Conservation (phyloP, 2,888 invertebrate genomes). For the Platypus cylindrus region DNA sequence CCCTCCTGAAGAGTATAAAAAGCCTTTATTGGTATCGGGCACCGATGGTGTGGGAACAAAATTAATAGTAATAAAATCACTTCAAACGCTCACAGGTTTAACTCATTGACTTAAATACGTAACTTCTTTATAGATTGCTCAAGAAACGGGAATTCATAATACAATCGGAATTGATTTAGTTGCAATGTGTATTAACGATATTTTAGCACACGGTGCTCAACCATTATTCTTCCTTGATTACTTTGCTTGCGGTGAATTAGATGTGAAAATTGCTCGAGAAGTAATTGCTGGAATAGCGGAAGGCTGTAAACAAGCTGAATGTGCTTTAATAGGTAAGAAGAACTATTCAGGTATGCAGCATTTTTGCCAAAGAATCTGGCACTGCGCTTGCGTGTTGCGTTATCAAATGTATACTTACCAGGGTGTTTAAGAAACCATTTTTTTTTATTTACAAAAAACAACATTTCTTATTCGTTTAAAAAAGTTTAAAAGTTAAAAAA, state of each 20-base stretch:
- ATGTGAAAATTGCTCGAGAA: slow-evolving; percentile 60
- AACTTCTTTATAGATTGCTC: slow-evolving; percentile 73
- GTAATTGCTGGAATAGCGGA: slow-evolving; percentile 80
- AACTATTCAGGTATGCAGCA: background rate
- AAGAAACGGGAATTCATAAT: slow-evolving; percentile 62
- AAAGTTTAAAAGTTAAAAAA: too few relatives aligned
- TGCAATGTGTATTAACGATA: slow-evolving; percentile 96
- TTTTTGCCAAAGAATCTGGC: too few relatives aligned
- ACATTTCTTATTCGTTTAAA: too few relatives aligned
- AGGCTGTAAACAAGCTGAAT: slow-evolving; percentile 76
- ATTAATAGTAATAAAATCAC: slow-evolving; percentile 54
- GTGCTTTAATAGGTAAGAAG: slow-evolving; percentile 69
- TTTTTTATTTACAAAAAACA: too few relatives aligned
- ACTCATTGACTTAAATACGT: too few relatives aligned
- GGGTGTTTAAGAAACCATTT: too few relatives aligned
- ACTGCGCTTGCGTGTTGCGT: too few relatives aligned
- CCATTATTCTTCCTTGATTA: slow-evolving; percentile 96
- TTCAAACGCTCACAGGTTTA: too few relatives aligned
- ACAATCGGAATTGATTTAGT: slow-evolving; percentile 90
- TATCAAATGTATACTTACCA: too few relatives aligned
- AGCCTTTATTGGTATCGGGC: slow-evolving; percentile 84
- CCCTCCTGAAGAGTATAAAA: slow-evolving; percentile 55
- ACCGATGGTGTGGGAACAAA: slow-evolving; percentile 97
- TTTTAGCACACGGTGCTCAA: slow-evolving; percentile 89
- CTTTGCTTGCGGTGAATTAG: slow-evolving; percentile 80